Percentiles rank a stretch among this genome's conserved stretches.
These are phyloP conservation scores for Pyrgus malvae DNA, from an alignment of 2,888 invertebrate species.

Conservation along the genomic window DNA sequence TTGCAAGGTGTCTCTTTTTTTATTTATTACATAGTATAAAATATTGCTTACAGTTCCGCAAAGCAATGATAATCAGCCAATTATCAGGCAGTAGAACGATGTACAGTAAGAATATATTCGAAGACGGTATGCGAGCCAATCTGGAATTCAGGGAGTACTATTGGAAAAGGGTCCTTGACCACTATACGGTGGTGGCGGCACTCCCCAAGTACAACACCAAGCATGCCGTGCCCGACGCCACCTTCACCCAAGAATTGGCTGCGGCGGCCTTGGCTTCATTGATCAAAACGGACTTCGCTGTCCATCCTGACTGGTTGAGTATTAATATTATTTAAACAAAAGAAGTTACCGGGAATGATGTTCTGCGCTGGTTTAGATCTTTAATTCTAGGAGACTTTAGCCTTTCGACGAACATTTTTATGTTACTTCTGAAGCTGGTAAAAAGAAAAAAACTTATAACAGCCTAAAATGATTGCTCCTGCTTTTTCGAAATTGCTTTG, in stretches of 20 bases:
- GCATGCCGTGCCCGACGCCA: conserved; percentile 49
- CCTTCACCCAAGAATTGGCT: conserved; percentile 59
- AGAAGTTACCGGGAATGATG: too few species aligned
- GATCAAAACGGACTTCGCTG: conserved; percentile 56
- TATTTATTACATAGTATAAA: background rate
- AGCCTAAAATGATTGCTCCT: too few species aligned
- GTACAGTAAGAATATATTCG: conserved; percentile 60
- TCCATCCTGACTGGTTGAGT: conserved; percentile 70
- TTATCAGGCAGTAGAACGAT: conserved; percentile 53
- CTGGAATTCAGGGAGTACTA: conserved; percentile 60
- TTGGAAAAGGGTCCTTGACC: conserved; percentile 64
- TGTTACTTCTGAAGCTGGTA: too few species aligned
- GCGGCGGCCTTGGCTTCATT: conserved; percentile 54
- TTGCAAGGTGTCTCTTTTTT: too few species aligned
- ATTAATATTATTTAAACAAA: background rate
- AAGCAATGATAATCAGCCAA: conserved; percentile 52
- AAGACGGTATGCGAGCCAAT: conserved; percentile 60
- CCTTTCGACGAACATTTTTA: too few species aligned
- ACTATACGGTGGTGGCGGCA: conserved; percentile 66
- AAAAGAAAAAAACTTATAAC: too few species aligned
- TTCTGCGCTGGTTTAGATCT: too few species aligned
- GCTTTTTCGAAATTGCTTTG: too few species aligned
- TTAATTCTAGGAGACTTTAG: too few species aligned
- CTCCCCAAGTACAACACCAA: conserved; percentile 56
- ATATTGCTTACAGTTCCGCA: conserved; percentile 56